Base-by-base conservation (phyloP, 2,113 vertebrate genomes). In the Channa maculata region DNA sequence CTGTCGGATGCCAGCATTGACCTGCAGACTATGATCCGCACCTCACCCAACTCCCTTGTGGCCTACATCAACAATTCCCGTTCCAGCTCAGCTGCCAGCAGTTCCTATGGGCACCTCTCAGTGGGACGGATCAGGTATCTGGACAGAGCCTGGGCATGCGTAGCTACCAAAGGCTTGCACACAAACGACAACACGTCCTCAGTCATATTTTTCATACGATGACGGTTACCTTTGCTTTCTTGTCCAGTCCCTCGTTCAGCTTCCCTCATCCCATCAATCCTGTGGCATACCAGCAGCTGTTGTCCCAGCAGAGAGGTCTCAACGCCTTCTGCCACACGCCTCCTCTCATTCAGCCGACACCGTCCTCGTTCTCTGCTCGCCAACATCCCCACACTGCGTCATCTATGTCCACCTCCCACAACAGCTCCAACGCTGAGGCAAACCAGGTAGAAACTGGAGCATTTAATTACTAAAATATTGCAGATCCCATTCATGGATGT, bases 61-160 rank as follows among this genome's bases (percentile, higher is more conserved):
- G 98, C 98, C 0, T 99, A 99, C 84, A 99, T 99, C 93, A 99
- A 99, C 93, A 99, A 98, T 86, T 99, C 98, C 0, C 95, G 98
- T n/a, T 97, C 97, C 94, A 99, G 98, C 86, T 99, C 98, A 0
- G 96, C 97, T 0, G 97, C 98, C 3, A 99, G 98, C 76, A 98
- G 97, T 80, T 99, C 98, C 68, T 99, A 99, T 0, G 98, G 98
- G 0, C 98, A 99, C 90, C 94, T 99, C 14, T 99, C 98, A 0
- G 97, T 98, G 0, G 97, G 98, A 2, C 94, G 96, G 2, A 96
- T 99, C 92, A 99, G 98, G 98, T 99, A 93, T 87, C 77, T n/a
- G 38, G 2, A 54, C 41, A 13, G 10, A 37, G 53, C n/a, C 50
- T 13, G 8, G 4, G 15, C 11, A 34, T 11, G 39, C 12, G 45